Percentiles rank a stretch among this genome's conserved stretches.
These are phyloP conservation scores for Leptopilina syphax DNA, from an alignment of 2,888 invertebrate species.

Conservation along the genomic window DNA sequence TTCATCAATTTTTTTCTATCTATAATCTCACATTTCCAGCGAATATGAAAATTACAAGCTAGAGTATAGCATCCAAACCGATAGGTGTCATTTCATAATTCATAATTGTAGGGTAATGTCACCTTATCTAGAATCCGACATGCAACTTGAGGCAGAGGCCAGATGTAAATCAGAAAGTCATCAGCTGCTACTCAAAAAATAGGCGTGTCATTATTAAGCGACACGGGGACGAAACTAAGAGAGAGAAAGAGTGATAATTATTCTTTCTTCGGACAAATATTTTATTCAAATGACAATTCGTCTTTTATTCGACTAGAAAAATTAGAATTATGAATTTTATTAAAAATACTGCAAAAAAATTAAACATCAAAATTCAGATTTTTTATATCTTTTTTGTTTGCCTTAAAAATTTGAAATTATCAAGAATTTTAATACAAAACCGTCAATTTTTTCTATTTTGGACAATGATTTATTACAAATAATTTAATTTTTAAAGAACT, in stretches of 20 bases:
- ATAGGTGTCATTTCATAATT: constrained; percentile 19
- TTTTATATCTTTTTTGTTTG: too few species aligned
- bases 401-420: too few species aligned
- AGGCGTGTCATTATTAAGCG: constrained; percentile 29
- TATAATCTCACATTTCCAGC: background rate
- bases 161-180: constrained; percentile 14
- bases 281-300: constrained; percentile 1
- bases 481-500: too few species aligned
- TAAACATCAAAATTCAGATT: too few species aligned
- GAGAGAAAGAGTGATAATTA: background rate
- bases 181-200: constrained; percentile 9
- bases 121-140: constrained; percentile 25
- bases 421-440: too few species aligned
- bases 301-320: background rate
- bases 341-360: too few species aligned
- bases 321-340: background rate
- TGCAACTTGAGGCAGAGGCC: constrained; percentile 12
- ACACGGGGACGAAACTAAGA: background rate
- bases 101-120: constrained; percentile 29
- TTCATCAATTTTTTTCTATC: background rate
- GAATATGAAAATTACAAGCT: background rate
- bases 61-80: background rate
- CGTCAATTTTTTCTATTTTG: too few species aligned
- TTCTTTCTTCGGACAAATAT: constrained; percentile 5
- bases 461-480: too few species aligned